Base-by-base conservation (phyloP, 2,888 invertebrate species). In the Drosophila lacicola region DNA sequence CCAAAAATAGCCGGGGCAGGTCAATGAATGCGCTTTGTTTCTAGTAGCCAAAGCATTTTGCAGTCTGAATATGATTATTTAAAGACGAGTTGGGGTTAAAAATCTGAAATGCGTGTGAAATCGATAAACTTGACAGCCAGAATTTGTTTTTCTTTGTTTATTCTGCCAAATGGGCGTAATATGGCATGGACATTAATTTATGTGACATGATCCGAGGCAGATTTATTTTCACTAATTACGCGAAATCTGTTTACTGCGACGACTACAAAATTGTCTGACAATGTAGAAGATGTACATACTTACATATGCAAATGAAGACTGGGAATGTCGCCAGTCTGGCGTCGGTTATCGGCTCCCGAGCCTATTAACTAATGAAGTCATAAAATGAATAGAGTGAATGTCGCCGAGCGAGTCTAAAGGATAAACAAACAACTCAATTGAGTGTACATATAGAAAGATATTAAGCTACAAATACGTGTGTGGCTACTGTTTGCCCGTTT, bases 341-440 rank as follows among this genome's bases (percentile, higher is more conserved):
- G 75, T 39, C 58, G 17, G 25, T n/a, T 34, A 51, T 53, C 39
- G 50, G 51, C 58, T 69, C 42, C 56, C 50, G 67, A 51, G 65
- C 64, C 80, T 76, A 78, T 76, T 78, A 65, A 74, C 84, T 73
- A 78, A 84, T 84, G 67, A 79, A 74, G 76, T 87, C 80, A 76
- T 82, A 62, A 81, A 81, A 81, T 78, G 61, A 50, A 74, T 78
- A 17, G 17, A 17, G 17, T 17, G 17, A 17, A 65, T 47, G 41
- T 4, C 36, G 73, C 9, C 11, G 41, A 70, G 33, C 62, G 33
- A 21, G 29, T 33, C 36, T 17, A 60, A 68, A 60, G 46, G 46
- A 51, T 51, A 51, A 57, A 11, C 53, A 49, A 29, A 46, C 41
- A 49, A 41, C 47, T 4, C 14, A 36, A 54, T n/a, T 46, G 42